phyloP scores from a whole-genome alignment of 2,888 invertebrate genomes.

The Limnephilus lunatus region DNA sequence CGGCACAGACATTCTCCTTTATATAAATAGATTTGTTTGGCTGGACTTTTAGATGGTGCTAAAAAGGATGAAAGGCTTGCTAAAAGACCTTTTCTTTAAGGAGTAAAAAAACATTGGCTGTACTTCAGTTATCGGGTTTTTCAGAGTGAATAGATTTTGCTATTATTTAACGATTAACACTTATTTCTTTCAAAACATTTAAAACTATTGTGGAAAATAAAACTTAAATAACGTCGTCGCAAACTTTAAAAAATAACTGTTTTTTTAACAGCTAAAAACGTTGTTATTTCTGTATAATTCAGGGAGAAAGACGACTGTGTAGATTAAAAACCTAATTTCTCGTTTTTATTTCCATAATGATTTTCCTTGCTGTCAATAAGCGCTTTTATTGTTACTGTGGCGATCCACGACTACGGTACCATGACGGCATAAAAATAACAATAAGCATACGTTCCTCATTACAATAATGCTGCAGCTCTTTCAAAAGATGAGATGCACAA shows the following conservation, averaged over 20 bases:
- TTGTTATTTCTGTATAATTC: not conserved
- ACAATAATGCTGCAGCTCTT: no score
- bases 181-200: no score
- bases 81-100: not conserved
- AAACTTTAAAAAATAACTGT: not conserved
- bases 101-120: not conserved
- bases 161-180: not conserved
- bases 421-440: no score
- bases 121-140: not conserved
- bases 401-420: no score
- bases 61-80: not conserved
- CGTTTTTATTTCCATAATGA: not conserved
- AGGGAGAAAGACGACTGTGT: not conserved
- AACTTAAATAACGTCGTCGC: not conserved
- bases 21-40: not conserved
- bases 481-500: no score
- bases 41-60: not conserved
- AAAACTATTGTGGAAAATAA: not conserved
- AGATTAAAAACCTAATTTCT: not conserved
- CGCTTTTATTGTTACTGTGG: no score
- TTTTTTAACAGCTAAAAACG: not conserved
- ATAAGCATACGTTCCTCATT: no score
- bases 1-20: no score
- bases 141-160: not conserved
- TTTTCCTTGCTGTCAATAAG: not conserved